Base-by-base conservation (phyloP, 1,140 invertebrate genomes). In the Polypedilum pembai region DNA sequence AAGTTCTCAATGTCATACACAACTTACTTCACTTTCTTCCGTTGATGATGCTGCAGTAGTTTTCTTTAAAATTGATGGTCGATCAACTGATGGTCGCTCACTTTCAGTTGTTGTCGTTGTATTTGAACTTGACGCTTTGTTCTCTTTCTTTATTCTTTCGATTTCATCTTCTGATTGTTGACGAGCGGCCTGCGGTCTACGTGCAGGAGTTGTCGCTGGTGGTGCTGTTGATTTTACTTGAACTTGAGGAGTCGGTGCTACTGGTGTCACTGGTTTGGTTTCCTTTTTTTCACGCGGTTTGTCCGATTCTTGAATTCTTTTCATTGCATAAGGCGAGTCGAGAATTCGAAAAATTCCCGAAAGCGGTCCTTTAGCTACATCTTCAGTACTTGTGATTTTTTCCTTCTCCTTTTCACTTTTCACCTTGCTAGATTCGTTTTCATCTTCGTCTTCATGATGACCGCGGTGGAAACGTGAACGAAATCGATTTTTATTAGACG, bases 121-220 rank as follows among this genome's bases (percentile, higher is more conserved):
- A 18, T 83, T 77, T 2, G 87, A 86, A 17, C 87, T 82, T 15
- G 87, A 85, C 63, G 85, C 89, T 83, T 95, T 95, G 78, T 94
- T 95, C 81, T 92, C 90, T 79, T 92, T 91, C 83, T 96, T 96
- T 76, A 95, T 92, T 78, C 90, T 90, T 8, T 91, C 86, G 76
- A 95, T 94, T 82, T 96, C 94, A 81, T 95, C 93, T 83, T 94
- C 93, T 80, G 91, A 93, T 17, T 91, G 84, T 82, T 94, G 92
- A 75, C 91, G 85, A 45, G 86, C 84, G n/a, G 87, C 80, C 12
- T 85, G 81, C 41, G 83, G 80, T 75, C 80, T 81, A 73, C 83
- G 78, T 66, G 82, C 76, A 77, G 80, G 73, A 75, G 83, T 77
- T 74, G 86, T 83, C 63, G 83, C 81, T 45, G 85, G 83, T 24